Evolutionary conservation across 2,888 invertebrate genomes (phyloP).

Genomic region (Nephrotoma appendiculata): DNA sequence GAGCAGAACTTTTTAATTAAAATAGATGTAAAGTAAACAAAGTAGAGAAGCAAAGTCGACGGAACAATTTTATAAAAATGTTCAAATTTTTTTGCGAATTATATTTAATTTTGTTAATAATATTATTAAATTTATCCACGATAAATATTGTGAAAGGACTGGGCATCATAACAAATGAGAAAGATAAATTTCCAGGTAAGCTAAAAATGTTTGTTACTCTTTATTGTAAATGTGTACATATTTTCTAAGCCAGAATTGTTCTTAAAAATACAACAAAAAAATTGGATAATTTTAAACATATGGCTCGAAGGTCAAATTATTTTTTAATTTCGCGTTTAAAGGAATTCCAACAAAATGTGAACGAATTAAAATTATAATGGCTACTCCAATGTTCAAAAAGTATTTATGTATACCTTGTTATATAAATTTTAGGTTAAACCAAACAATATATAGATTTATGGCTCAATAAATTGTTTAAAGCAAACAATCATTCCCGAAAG

Average conservation of each 20-base stretch:
- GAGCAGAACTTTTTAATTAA: neutral
- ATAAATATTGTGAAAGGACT: conserved; percentile 1
- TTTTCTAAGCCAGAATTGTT: too few relatives aligned
- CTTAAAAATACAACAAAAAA: too few relatives aligned
- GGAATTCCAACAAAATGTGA: too few relatives aligned
- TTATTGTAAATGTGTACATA: too few relatives aligned
- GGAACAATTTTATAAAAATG: neutral
- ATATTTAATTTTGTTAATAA: neutral
- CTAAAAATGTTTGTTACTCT: neutral
- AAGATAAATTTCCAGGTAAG: neutral
- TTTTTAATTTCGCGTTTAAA: too few relatives aligned
- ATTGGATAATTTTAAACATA: too few relatives aligned
- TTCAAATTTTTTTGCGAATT: neutral
- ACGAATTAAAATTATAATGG: too few relatives aligned
- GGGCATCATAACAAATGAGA: neutral
- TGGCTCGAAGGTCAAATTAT: too few relatives aligned
- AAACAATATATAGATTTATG: neutral
- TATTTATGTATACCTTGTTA: too few relatives aligned
- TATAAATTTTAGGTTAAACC: neutral
- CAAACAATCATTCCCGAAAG: neutral
- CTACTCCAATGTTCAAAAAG: too few relatives aligned
- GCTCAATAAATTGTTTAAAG: neutral
- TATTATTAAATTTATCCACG: neutral
- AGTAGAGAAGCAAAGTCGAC: neutral
- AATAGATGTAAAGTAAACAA: neutral